A percentile compares a stretch with the other conserved stretches of the same genome.
Evolutionary conservation across 2,797 vertebrate species (phyloP).

Genomic region (Pseudochirops cupreus): DNA sequence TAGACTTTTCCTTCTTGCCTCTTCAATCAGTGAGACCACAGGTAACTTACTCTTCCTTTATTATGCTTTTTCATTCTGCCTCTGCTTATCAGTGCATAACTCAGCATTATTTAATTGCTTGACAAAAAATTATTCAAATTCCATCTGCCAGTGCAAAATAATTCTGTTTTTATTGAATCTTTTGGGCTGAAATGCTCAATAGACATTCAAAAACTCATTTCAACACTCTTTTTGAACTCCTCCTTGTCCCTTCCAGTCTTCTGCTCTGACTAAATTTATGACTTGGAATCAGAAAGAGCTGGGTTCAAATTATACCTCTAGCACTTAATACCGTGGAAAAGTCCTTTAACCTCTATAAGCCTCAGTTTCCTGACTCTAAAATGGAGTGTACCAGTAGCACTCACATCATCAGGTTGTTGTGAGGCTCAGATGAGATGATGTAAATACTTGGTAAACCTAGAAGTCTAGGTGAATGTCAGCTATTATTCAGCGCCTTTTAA

Average conservation of each 20-base stretch:
- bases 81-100: not conserved
- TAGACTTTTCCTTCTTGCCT: not conserved
- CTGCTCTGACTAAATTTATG: constrained; percentile 32
- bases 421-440: not conserved
- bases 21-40: not conserved
- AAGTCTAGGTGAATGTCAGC: not conserved
- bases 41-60: not conserved
- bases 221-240: constrained; percentile 13
- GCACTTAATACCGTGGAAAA: not conserved
- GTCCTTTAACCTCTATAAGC: not conserved
- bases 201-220: constrained; percentile 37
- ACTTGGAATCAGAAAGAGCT: not conserved
- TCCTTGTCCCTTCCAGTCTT: constrained; percentile 24
- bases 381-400: not conserved
- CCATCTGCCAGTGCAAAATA: constrained; percentile 12
- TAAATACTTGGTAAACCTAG: not conserved
- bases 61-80: not conserved
- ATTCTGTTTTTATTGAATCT: constrained; percentile 24
- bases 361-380: not conserved
- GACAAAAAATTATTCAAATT: constrained; percentile 27
- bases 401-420: not conserved
- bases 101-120: not conserved
- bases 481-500: constrained; percentile 32
- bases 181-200: constrained; percentile 15
- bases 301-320: not conserved